These are phyloP conservation scores for Aurelia sp. DNA, from an alignment of 30 jellyfish, hydroid and myxozoan genomes.

Conservation along the genomic window DNA sequence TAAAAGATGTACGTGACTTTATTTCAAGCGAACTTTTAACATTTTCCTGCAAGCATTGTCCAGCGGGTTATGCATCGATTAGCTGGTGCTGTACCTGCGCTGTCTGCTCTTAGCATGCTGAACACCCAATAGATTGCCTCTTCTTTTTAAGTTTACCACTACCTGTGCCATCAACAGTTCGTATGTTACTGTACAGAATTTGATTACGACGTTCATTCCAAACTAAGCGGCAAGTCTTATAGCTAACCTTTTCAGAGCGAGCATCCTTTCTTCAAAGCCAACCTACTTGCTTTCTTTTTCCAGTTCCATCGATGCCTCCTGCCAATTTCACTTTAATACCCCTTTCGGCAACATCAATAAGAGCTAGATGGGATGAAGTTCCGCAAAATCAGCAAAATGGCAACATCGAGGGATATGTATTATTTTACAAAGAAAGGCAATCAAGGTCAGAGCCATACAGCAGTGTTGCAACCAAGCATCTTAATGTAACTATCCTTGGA, in stretches of 20 bases:
- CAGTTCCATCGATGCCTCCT: slow-evolving; percentile 61
- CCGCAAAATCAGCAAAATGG: slow-evolving; percentile 39
- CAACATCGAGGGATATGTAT: slow-evolving; percentile 57
- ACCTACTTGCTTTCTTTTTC: too few species aligned
- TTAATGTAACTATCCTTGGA: slow-evolving; percentile 30
- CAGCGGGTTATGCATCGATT: neutral
- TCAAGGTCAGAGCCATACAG: slow-evolving; percentile 44
- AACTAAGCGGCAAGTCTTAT: too few species aligned
- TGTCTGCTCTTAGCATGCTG: neutral
- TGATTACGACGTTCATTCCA: too few species aligned
- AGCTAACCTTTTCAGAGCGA: too few species aligned
- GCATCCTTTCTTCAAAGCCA: too few species aligned
- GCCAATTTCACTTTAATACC: slow-evolving; percentile 56
- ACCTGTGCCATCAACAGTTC: too few species aligned
- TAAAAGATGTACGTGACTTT: too few species aligned
- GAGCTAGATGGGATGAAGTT: slow-evolving; percentile 46
- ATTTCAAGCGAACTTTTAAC: too few species aligned
- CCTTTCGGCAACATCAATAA: slow-evolving; percentile 47
- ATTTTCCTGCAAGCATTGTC: too few species aligned
- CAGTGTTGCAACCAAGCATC: slow-evolving; percentile 47
- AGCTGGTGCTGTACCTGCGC: neutral
- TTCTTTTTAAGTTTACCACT: too few species aligned
- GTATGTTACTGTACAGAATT: too few species aligned
- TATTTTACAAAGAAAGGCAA: slow-evolving; percentile 49
- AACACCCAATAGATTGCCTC: too few species aligned